Evolutionary conservation across 2,797 vertebrate genomes (phyloP).

Genomic region (Cossypha niveicapilla): DNA sequence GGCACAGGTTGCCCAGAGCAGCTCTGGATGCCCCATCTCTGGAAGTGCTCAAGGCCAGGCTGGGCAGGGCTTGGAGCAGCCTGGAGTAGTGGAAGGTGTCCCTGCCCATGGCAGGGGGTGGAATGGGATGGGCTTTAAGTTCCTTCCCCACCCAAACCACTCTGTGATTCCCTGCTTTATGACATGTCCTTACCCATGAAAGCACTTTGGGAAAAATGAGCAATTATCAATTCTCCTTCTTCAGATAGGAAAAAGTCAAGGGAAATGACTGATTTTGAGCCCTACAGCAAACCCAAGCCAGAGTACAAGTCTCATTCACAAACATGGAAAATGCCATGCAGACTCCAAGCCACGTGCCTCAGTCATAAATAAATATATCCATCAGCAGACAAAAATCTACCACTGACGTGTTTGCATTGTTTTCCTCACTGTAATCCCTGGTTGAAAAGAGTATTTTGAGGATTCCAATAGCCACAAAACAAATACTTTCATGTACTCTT

Average conservation of each 20-base stretch:
- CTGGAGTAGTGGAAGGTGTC: background rate
- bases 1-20: background rate
- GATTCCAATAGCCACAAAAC: background rate
- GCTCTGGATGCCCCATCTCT: background rate
- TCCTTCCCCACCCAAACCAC: background rate
- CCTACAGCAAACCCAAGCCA: background rate
- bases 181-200: background rate
- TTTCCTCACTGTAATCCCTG: background rate
- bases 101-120: background rate
- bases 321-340: background rate
- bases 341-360: background rate
- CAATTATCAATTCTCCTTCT: background rate
- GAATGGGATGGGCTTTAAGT: background rate
- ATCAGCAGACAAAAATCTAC: background rate
- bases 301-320: background rate
- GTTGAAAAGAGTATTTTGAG: background rate
- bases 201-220: background rate
- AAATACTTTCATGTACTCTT: background rate
- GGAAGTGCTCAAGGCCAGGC: accelerated
- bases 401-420: background rate
- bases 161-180: background rate
- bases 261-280: background rate
- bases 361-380: background rate
- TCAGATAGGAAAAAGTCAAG: background rate
- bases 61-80: accelerated